Conservation (phyloP, 1,140 invertebrate genomes). For the Melipona quadrifasciata region DNA sequence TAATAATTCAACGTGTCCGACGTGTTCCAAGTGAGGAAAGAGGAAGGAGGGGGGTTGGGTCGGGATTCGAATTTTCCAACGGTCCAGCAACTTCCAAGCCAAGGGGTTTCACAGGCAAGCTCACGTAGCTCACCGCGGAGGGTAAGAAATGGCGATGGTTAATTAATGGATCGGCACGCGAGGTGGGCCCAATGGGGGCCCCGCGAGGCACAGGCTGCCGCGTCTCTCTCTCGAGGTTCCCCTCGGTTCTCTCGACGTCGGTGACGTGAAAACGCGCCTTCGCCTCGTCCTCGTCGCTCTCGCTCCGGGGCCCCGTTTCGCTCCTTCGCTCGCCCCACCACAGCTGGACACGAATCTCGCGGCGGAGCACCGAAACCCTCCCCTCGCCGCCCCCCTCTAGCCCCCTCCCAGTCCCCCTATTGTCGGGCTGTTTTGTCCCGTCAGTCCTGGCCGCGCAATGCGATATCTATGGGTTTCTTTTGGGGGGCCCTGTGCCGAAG, state of each 20-base stretch:
- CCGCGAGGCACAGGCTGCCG: constrained; percentile 29
- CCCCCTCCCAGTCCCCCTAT: constrained; percentile 60
- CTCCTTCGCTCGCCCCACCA: constrained; percentile 23
- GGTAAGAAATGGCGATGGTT: constrained; percentile 75
- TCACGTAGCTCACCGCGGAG: neutral
- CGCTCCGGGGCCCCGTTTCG: constrained; percentile 22
- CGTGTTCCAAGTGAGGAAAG: too few relatives aligned
- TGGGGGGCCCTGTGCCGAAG: constrained; percentile 70
- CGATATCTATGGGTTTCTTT: constrained; percentile 80
- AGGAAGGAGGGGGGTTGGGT: too few relatives aligned
- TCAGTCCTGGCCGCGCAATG: constrained; percentile 79
- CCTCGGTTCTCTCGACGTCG: constrained; percentile 5
- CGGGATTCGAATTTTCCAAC: constrained; percentile 5
- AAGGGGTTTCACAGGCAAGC: neutral
- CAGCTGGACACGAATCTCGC: constrained; percentile 67
- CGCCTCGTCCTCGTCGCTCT: constrained; percentile 5
- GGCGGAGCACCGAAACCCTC: constrained; percentile 38
- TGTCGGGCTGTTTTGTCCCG: constrained; percentile 80
- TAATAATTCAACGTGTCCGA: too few relatives aligned
- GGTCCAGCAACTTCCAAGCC: neutral
- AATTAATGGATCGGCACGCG: constrained; percentile 79
- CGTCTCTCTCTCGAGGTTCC: constrained; percentile 52
- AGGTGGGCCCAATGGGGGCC: constrained; percentile 59
- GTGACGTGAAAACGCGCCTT: constrained; percentile 57
- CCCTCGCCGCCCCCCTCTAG: neutral